A percentile compares a stretch with the other conserved stretches of the same genome.
phyloP scores from a whole-genome alignment of 2,888 invertebrate genomes.

The Cephalotes varians region DNA sequence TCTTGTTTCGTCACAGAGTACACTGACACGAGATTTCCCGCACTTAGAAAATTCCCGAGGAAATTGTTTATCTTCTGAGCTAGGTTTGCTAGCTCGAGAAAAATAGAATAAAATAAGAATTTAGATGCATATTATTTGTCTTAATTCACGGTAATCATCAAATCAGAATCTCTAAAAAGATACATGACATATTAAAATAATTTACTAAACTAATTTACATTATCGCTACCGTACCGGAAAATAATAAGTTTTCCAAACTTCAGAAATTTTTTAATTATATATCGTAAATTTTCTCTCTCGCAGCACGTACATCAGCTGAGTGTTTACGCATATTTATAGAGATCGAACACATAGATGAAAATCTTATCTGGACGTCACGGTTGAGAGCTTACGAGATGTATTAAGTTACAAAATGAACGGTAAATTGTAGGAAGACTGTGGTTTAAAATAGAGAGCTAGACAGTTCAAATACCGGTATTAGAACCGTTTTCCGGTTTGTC shows the following conservation, averaged over 20 bases:
- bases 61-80: background rate
- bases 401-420: constrained; percentile 75
- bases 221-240: background rate
- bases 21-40: constrained; percentile 37
- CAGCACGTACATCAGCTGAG: background rate
- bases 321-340: background rate
- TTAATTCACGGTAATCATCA: background rate
- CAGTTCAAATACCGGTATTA: constrained; percentile 67
- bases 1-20: constrained; percentile 10
- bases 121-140: background rate
- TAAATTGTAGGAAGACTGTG: constrained; percentile 70
- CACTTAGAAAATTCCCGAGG: background rate
- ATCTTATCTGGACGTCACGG: constrained; percentile 58
- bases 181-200: background rate
- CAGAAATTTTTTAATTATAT: background rate
- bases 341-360: constrained; percentile 39
- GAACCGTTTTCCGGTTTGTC: constrained; percentile 60
- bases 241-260: background rate
- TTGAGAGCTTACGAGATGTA: constrained; percentile 67
- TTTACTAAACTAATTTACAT: background rate
- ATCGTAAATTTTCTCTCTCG: background rate
- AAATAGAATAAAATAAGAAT: background rate
- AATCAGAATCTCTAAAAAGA: background rate
- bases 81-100: background rate
- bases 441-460: constrained; percentile 73